Evolutionary conservation across 2,888 invertebrate species (phyloP).

Genomic region (Hypomecis punctinalis): DNA sequence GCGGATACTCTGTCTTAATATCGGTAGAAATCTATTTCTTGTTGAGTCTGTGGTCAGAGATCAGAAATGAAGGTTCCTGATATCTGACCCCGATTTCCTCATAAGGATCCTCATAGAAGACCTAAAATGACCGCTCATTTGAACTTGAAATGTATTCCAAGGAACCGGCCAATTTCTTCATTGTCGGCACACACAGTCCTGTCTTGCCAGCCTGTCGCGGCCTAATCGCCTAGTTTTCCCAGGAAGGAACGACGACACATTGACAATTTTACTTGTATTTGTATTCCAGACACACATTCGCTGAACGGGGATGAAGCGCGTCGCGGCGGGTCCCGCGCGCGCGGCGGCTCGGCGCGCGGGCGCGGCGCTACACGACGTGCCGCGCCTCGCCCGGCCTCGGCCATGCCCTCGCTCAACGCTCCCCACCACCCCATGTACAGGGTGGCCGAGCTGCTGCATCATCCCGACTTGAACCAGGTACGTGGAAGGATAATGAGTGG

Average conservation of each 20-base stretch:
- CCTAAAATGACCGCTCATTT: no score
- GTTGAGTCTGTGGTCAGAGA: no score
- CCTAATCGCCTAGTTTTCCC: not conserved
- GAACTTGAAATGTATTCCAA: no score
- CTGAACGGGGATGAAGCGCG: slow-evolving; percentile 76
- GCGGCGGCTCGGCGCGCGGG: slow-evolving; percentile 50
- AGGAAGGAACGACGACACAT: not conserved
- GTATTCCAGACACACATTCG: slow-evolving; percentile 70
- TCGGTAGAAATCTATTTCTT: no score
- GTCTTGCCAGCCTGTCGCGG: no score
- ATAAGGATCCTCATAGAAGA: no score
- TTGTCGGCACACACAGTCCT: no score
- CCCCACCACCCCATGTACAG: slow-evolving; percentile 63
- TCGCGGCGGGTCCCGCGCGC: slow-evolving; percentile 50
- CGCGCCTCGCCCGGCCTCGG: slow-evolving; percentile 64
- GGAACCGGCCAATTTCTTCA: no score
- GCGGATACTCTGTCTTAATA: no score
- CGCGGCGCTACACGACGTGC: slow-evolving; percentile 51
- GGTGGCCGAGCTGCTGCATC: slow-evolving; percentile 59
- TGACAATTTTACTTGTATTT: slow-evolving; percentile 1
- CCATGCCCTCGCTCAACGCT: slow-evolving; percentile 77
- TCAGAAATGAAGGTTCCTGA: no score
- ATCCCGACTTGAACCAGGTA: slow-evolving; percentile 73
- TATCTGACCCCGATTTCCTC: no score
- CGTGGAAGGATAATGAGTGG: not conserved